Conservation (phyloP, 2,888 invertebrate species). For the Lycia hirtaria region DNA sequence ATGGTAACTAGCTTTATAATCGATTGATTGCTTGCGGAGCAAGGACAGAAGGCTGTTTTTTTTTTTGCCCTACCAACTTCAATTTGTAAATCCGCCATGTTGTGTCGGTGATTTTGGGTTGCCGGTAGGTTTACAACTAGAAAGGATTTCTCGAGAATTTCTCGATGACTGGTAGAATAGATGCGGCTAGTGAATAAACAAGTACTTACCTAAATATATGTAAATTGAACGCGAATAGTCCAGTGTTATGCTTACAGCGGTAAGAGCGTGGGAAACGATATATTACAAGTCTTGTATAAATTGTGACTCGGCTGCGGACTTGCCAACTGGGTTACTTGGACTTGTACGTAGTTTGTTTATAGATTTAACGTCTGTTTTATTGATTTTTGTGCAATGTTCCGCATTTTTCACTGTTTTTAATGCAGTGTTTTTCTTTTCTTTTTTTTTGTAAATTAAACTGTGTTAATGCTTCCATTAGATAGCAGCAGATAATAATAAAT, state of each 20-base stretch:
- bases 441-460: not conserved
- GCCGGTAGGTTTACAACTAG: too few relatives aligned
- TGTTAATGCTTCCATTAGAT: slow-evolving; percentile 4
- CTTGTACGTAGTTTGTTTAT: slow-evolving; percentile 27
- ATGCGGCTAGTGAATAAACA: too few relatives aligned
- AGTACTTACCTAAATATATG: too few relatives aligned
- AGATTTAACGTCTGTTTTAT: slow-evolving; percentile 14
- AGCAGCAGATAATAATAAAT: too few relatives aligned
- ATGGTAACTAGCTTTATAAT: too few relatives aligned
- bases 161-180: too few relatives aligned
- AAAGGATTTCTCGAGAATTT: too few relatives aligned
- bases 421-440: not conserved
- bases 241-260: slow-evolving; percentile 40
- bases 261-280: slow-evolving; percentile 53
- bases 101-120: too few relatives aligned
- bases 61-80: too few relatives aligned
- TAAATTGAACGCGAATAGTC: slow-evolving; percentile 1
- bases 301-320: slow-evolving; percentile 45
- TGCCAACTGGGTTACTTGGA: slow-evolving; percentile 66
- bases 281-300: slow-evolving; percentile 52
- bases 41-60: too few relatives aligned
- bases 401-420: slow-evolving; percentile 10
- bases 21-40: too few relatives aligned
- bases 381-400: slow-evolving; percentile 16
- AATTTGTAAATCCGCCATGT: too few relatives aligned